Evolutionary conservation across 2,797 vertebrate genomes (phyloP).

Genomic region (Taeniopygia guttata): DNA sequence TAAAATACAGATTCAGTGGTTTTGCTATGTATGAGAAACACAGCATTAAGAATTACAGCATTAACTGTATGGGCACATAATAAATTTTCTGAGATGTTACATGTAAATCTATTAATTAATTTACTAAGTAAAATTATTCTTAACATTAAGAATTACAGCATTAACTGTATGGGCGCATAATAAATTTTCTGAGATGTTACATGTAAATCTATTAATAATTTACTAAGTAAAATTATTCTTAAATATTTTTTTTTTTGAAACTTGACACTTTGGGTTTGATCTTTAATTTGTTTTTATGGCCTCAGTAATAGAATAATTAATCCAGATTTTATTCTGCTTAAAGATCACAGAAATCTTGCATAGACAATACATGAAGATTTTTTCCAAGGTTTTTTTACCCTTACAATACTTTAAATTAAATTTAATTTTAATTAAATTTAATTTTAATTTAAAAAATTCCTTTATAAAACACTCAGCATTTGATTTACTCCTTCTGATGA

Average conservation of each 20-base stretch:
- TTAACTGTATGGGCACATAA: background rate
- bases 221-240: background rate
- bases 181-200: background rate
- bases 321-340: background rate
- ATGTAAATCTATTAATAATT: background rate
- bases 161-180: background rate
- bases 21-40: background rate
- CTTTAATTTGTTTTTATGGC: background rate
- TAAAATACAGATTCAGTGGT: background rate
- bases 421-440: no score
- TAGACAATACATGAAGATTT: background rate
- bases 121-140: background rate
- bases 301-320: background rate
- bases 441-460: background rate
- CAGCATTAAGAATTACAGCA: background rate
- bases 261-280: background rate
- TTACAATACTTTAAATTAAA: background rate
- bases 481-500: background rate
- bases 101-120: background rate
- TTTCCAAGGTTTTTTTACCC: background rate
- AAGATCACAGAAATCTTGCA: background rate
- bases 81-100: background rate
- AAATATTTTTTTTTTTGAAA: background rate
- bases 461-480: rapidly evolving
- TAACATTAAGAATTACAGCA: background rate